Conservation (phyloP, 2,797 vertebrate species). For the Etheostoma nigrum region DNA sequence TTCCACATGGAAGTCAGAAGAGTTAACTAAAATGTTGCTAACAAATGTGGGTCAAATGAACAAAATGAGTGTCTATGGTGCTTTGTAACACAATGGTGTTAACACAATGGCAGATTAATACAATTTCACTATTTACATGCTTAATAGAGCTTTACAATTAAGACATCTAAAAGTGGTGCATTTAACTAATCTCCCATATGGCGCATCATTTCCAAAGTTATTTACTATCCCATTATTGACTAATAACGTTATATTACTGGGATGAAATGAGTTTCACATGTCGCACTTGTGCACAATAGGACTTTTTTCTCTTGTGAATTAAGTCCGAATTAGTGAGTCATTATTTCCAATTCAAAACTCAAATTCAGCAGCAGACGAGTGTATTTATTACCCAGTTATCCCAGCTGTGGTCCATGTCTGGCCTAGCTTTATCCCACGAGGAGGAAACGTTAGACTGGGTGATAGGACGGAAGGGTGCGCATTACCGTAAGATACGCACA, state of each 20-base stretch:
- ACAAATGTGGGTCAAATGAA: background rate
- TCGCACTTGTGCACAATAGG: background rate
- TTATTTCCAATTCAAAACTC: background rate
- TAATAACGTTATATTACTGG: background rate
- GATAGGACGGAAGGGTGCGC: background rate
- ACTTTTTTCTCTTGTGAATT: background rate
- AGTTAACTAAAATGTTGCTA: background rate
- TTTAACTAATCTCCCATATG: background rate
- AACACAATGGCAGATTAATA: background rate
- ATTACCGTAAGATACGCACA: background rate
- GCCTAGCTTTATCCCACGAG: background rate
- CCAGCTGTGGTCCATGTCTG: background rate
- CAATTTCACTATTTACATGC: too few relatives aligned
- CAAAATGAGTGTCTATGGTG: background rate
- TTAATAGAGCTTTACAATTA: background rate
- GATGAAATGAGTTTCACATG: background rate
- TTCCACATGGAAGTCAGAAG: conserved; percentile 20
- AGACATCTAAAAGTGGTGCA: background rate
- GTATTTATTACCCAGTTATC: background rate
- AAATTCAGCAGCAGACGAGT: background rate
- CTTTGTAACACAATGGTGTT: background rate
- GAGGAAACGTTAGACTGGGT: background rate
- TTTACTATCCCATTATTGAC: fast-evolving
- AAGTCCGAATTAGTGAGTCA: too few relatives aligned
- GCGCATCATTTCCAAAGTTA: background rate